These are phyloP conservation scores for Austrofundulus limnaeus DNA, from an alignment of 2,113 vertebrate genomes.

Conservation along the genomic window DNA sequence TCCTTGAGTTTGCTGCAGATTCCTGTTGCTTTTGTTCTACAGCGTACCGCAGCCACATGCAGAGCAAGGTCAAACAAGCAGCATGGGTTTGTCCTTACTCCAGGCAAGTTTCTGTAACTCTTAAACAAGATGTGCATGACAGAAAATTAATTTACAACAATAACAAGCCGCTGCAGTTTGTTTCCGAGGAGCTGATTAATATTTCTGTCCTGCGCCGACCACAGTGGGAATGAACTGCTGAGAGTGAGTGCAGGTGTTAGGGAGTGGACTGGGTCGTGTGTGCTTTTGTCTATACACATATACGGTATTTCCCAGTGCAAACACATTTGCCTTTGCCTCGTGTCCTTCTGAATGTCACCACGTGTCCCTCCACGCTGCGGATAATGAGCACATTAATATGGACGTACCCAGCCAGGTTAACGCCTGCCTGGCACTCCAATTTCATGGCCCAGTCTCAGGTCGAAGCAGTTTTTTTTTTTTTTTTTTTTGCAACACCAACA, in stretches of 20 bases:
- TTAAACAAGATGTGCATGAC: constrained; percentile 67
- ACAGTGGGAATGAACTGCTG: constrained; percentile 60
- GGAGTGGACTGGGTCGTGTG: constrained; percentile 26
- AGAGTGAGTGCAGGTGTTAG: constrained; percentile 25
- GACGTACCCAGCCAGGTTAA: constrained; percentile 63
- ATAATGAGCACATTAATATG: constrained; percentile 73
- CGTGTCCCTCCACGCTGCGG: constrained; percentile 29
- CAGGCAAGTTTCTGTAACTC: constrained; percentile 61
- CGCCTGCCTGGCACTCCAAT: constrained; percentile 57
- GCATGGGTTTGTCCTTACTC: constrained; percentile 35
- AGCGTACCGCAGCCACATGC: constrained; percentile 8
- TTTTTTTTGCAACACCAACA: constrained; percentile 23
- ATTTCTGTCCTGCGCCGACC: constrained; percentile 49
- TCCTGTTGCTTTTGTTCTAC: constrained; percentile 24
- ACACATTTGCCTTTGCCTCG: constrained; percentile 31
- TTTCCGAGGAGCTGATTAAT: constrained; percentile 66
- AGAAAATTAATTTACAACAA: constrained; percentile 64
- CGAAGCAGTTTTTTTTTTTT: constrained; percentile 20
- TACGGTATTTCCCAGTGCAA: constrained; percentile 12
- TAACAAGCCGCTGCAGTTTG: constrained; percentile 66
- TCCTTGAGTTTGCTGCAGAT: constrained; percentile 10
- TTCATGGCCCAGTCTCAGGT: constrained; percentile 59
- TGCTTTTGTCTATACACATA: constrained; percentile 13
- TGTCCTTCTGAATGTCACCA: constrained; percentile 58
- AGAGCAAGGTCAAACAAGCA: constrained; percentile 50